A percentile compares a stretch with the other conserved stretches of the same genome.
phyloP scores from a whole-genome alignment of 2,113 vertebrate genomes.

The Clarias batrachus region DNA sequence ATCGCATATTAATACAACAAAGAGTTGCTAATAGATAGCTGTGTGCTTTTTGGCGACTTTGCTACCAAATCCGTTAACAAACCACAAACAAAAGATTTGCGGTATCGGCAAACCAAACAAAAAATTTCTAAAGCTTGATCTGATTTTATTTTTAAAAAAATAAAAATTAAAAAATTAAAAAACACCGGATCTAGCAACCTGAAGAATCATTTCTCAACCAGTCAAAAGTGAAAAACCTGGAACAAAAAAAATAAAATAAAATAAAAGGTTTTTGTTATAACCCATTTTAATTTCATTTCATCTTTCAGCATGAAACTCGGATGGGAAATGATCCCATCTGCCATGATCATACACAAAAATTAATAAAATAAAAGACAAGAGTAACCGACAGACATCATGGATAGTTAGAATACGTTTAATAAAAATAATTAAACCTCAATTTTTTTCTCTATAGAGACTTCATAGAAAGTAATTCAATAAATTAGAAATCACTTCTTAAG shows the following conservation, averaged over 20 bases:
- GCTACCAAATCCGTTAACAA: no score
- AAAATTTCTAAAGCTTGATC: not conserved
- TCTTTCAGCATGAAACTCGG: not conserved
- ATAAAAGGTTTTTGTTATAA: not conserved
- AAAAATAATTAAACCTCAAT: conserved; percentile 99
- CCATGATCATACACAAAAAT: not conserved
- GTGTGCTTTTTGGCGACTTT: no score
- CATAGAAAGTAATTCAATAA: conserved; percentile 99
- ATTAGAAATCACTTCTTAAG: conserved; percentile 99
- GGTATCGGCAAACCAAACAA: no score
- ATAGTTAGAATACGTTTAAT: conserved; percentile 99
- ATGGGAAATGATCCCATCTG: not conserved
- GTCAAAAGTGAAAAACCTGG: not conserved
- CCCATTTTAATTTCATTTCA: not conserved
- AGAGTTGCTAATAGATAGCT: no score
- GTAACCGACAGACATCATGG: conserved; percentile 56
- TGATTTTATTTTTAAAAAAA: no score
- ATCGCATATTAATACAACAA: no score
- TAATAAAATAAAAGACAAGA: conserved; percentile 16
- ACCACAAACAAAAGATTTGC: no score
- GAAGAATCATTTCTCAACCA: not conserved
- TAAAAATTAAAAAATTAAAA: not conserved
- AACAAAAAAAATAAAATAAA: not conserved
- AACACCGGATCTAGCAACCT: not conserved
- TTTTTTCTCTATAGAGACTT: conserved; percentile 99